These are phyloP conservation scores for Micronycteris hirsuta DNA, from an alignment of 2,113 vertebrate species.

Conservation along the genomic window DNA sequence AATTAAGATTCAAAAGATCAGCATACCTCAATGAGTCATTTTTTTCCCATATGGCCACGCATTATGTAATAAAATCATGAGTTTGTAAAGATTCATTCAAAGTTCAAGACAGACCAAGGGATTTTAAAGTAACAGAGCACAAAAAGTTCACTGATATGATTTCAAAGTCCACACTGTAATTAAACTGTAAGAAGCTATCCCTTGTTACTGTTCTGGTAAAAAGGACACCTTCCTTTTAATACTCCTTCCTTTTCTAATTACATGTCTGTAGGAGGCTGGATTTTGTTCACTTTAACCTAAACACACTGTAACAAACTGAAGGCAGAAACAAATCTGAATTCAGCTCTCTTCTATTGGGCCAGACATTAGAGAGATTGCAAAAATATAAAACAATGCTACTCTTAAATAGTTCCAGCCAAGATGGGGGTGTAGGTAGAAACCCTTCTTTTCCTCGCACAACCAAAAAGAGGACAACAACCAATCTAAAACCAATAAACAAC, in stretches of 20 bases:
- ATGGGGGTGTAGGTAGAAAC: no score
- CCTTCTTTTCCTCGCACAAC: no score
- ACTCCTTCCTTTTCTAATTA: not conserved
- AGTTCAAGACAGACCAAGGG: not conserved
- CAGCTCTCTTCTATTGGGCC: not conserved
- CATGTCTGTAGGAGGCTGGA: not conserved
- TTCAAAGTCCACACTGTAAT: not conserved
- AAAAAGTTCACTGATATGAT: not conserved
- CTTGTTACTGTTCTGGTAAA: not conserved
- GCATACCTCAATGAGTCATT: not conserved
- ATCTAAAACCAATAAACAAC: no score
- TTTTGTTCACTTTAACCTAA: conserved; percentile 10
- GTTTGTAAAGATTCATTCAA: not conserved
- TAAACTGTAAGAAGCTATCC: not conserved
- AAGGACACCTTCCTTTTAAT: not conserved
- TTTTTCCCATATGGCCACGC: not conserved
- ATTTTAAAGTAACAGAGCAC: conserved; percentile 15
- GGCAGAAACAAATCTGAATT: not conserved
- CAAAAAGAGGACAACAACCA: no score
- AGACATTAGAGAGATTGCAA: not conserved
- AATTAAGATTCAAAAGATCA: not conserved
- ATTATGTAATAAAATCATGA: not conserved
- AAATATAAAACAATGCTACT: not conserved
- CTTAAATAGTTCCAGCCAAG: no score
- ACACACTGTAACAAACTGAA: not conserved